Base-by-base conservation (phyloP, 2,797 vertebrate genomes). In the Phataginus tetradactyla region DNA sequence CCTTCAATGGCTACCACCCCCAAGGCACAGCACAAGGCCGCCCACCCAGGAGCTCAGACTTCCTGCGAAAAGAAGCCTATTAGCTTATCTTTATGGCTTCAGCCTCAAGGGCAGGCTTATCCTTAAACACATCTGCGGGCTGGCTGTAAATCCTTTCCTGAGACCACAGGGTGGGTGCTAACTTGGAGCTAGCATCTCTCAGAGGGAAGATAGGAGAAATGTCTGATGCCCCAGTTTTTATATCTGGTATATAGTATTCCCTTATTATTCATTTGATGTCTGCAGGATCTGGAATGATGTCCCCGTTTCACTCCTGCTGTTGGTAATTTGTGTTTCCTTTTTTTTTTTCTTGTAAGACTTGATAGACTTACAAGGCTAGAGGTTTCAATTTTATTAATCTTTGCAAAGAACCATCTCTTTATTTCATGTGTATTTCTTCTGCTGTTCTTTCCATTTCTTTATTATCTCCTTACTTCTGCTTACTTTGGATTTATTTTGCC, bases 401-500 rank as follows among this genome's bases (percentile, higher is more conserved):
- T 95, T 49, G 39, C 71, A 84, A 88, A 87, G 51, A 95, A 55
- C 4, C 6, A 63, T 42, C 45, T 39, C 23, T 92, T 78, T 34
- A 72, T 55, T 89, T 94, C 64, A 69, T 37, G 57, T 11, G 34
- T 78, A 63, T 25, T 51, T 42, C 42, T 6, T 89, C 74, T 79
- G 23, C 2, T 57, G 7, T 83, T 39, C 53, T 80, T 57, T 51
- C 53, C n/a, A n/a, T 64, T 64, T 80, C 39, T 29, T 59, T 45
- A 64, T 68, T 86, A 49, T 75, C 86, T 51, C 25, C 45, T 71
- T 75, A 5, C 27, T 81, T 92, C 20, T 55, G 51, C 12, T 49
- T 84, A 39, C 11, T 90, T 86, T 94, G 53, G 25, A n/a, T 37
- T 45, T 86, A 15, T n/a, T 94, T 95, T 68, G 42, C 72, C 27